phyloP scores from a whole-genome alignment of 2,113 vertebrate genomes.

The mouse (Mus musculus) region DNA sequence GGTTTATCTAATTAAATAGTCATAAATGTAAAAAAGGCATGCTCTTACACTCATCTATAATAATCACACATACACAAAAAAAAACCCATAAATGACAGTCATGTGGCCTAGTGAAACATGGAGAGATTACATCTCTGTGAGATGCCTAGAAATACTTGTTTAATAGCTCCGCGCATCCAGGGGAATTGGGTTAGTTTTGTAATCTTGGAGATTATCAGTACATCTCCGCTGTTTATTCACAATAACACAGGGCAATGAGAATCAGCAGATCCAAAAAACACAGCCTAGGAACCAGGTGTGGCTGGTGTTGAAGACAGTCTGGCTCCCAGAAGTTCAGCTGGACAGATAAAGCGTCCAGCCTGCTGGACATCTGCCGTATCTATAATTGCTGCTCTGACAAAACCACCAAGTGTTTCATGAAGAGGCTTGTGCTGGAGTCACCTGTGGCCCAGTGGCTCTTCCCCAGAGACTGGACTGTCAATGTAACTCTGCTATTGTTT shows the following conservation, averaged over 20 bases:
- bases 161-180: constrained; percentile 23
- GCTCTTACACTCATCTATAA: constrained; percentile 20
- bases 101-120: constrained; percentile 34
- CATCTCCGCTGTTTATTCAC: constrained; percentile 10
- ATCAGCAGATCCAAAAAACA: constrained; percentile 10
- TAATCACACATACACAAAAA: not conserved
- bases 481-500: not conserved
- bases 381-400: constrained; percentile 2
- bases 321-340: constrained; percentile 28
- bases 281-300: not conserved
- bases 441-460: not conserved
- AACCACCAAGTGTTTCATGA: not conserved
- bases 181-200: constrained; percentile 60
- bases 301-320: constrained; percentile 3
- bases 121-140: not conserved
- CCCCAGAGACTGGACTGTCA: not conserved
- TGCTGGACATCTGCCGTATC: not conserved
- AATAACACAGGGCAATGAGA: constrained; percentile 25
- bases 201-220: not conserved
- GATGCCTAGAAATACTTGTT: constrained; percentile 42
- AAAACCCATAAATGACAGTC: not conserved
- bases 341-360: not conserved
- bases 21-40: constrained; percentile 46
- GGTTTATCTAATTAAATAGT: constrained; percentile 52
- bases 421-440: not conserved